Evolutionary conservation across 2,113 vertebrate genomes (phyloP), one percentile per base, ranked within the genome.

Genomic region (Chamaea fasciata): DNA sequence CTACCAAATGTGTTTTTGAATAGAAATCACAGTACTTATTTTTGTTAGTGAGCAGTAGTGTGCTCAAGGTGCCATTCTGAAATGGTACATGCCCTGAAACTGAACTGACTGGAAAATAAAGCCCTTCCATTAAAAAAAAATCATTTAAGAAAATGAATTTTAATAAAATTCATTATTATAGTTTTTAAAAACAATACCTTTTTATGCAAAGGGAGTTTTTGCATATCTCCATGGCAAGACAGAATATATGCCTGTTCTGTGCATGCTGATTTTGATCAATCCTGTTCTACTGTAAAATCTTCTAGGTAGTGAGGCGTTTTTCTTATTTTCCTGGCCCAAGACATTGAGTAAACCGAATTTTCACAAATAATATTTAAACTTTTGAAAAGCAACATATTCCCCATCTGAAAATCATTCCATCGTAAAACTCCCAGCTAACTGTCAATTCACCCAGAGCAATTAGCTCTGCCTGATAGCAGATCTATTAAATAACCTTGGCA

Each of bases 401-500:
- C 41, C 49, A 68, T 71, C 24, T 71, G 62, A 84, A 87, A 91
- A 74, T 15, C 4, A 63, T 50, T 74, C 30, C 3, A 0, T 46
- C 39, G 71, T 17, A 75, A 62, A 79, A 85, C 46, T 79, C 41
- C 44, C 62, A 85, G 62, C 52, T 76, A 79, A 71, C 19, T 83
- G 69, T 56, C 79, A 73, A 71, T 75, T 53, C 41, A 79, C 56
- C 35, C 57, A 46, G 35, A 87, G 53, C 57, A 93, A 93, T 91
- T 71, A 85, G 39, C n/a, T 90, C 53, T 60, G 78, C 2, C 0
- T 71, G 81, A 79, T 44, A 78, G 68, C 50, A 84, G 60, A 91
- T 41, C 78, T 68, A 49, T 79, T 60, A 89, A 95, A 85, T 91
- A 94, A 93, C 90, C 75, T 96, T 95, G 74, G 30, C 62, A 59